Conservation (phyloP, 2,888 invertebrate species). For the Catotricha subobsoleta region DNA sequence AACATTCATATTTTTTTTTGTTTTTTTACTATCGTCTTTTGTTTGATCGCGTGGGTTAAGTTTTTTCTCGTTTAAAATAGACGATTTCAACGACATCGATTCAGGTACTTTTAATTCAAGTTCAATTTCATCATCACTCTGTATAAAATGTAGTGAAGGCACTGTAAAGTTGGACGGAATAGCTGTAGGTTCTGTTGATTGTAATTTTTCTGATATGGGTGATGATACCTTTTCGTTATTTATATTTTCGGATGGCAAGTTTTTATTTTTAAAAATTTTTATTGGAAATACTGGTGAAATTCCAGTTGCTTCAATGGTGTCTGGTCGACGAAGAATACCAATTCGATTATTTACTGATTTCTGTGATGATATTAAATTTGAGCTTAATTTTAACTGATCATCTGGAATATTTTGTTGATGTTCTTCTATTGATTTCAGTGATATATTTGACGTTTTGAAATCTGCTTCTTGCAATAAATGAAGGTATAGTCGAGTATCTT, state of each 20-base stretch:
- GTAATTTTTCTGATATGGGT: background rate
- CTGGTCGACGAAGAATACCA: constrained; percentile 4
- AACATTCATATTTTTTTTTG: constrained; percentile 2
- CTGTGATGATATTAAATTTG: no score
- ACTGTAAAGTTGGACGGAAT: background rate
- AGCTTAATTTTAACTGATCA: no score
- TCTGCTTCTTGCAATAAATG: no score
- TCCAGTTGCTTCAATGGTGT: background rate
- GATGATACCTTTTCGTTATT: background rate
- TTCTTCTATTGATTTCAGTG: no score
- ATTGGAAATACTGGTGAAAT: background rate
- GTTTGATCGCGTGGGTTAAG: background rate
- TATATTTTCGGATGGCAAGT: background rate
- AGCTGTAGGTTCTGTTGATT: background rate
- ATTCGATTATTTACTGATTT: constrained; percentile 2
- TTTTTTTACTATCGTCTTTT: background rate
- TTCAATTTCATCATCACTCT: background rate
- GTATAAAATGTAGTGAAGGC: background rate
- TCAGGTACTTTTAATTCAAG: background rate
- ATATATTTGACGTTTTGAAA: no score
- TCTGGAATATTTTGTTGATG: no score
- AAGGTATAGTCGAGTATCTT: no score
- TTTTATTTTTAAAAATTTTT: background rate
- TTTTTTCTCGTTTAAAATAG: background rate
- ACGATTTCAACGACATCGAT: background rate